Percentiles rank a stretch among this genome's conserved stretches.
These are phyloP conservation scores for Euclidia mi DNA, from an alignment of 2,888 invertebrate genomes.

Conservation along the genomic window DNA sequence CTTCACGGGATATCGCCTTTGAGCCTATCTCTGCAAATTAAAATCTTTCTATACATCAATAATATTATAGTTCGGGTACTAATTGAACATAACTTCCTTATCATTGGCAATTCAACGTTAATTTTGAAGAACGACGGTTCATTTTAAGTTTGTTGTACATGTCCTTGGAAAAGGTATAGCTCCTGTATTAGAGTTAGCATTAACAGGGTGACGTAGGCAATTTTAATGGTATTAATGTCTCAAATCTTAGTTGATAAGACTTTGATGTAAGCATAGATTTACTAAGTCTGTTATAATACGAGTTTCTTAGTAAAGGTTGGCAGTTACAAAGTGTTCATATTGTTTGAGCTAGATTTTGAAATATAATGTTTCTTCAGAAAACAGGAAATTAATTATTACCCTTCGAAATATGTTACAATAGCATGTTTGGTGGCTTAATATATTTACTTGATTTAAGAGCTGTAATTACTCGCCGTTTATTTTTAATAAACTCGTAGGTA, in stretches of 20 bases:
- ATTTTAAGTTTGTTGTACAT: not conserved
- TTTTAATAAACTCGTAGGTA: no score
- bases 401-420: no score
- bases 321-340: no score
- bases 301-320: no score
- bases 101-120: slow-evolving; percentile 12
- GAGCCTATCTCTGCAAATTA: slow-evolving; percentile 23
- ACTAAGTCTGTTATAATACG: slow-evolving; percentile 26
- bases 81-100: not conserved
- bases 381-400: no score
- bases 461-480: no score
- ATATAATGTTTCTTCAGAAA: no score
- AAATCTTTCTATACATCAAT: slow-evolving; percentile 16
- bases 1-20: slow-evolving; percentile 22
- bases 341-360: no score
- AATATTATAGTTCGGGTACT: slow-evolving; percentile 15
- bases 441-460: no score
- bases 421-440: no score
- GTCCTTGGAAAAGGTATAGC: slow-evolving; percentile 34
- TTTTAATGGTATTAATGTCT: slow-evolving; percentile 42
- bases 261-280: slow-evolving; percentile 35
- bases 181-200: slow-evolving; percentile 30
- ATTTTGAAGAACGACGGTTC: fast-evolving
- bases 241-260: slow-evolving; percentile 32
- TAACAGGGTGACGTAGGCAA: slow-evolving; percentile 32